Base-by-base conservation (phyloP, 2,797 vertebrate species). In the Anguilla marmorata region DNA sequence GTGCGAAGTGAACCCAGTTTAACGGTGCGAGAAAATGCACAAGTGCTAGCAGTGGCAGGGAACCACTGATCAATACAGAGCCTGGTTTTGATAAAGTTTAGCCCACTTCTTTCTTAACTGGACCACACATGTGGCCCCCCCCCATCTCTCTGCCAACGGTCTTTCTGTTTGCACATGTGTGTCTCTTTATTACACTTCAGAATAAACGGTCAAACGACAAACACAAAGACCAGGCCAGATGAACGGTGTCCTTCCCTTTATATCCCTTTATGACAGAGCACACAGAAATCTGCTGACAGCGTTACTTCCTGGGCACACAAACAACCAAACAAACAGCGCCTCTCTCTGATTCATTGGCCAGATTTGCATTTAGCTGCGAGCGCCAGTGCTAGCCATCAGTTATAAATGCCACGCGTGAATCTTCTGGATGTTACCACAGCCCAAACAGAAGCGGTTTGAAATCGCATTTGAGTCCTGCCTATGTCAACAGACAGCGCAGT, bases 251-350 rank as follows among this genome's bases (percentile, higher is more conserved):
- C n/a, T 8, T 24, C 41, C 79, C 41, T 50, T 41, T 82, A 16
- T 9, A 48, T n/a, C 5, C 37, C 41, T 48, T 82, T 41, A 82
- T 82, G 79, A n/a, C 79, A 48, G 79, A 48, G 14, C 41, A 82
- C 79, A 82, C 79, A 82, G 19, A 33, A 48, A 48, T 82, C 41
- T 82, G 79, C 79, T 82, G 41, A 82, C 79, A 21, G 21, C 41
- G 11, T 8, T 2, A 24, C 30, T 79, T 41, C 30, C 74, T 37
- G 21, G 41, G 2, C 24, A 50, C 76, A 80, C 45, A 82, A 82
- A 82, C 79, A 82, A 82, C 16, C 79, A 45, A 37, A 41, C 30
- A 41, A 37, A 41, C 30, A 74, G 14, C 24, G 41, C 41, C 8
- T 16, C 6, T 8, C 19, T 82, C 41, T 82, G 79, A 82, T n/a